A percentile compares a stretch with the other conserved stretches of the same genome.
Conservation (phyloP, 2,888 invertebrate species). For the Drosophila niveifrons region DNA sequence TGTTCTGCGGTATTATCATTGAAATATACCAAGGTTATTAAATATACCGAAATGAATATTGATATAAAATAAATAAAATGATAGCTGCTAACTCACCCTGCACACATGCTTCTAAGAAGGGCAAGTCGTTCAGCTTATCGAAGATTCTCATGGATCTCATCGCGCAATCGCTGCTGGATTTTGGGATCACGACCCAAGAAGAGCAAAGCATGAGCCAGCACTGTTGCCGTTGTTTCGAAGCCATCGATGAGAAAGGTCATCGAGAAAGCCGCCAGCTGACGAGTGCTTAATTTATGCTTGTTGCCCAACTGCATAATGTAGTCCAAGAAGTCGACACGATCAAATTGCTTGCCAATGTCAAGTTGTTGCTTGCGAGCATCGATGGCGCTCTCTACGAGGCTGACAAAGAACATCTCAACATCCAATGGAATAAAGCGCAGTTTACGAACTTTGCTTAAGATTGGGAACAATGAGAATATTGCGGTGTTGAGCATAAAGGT, state of each 20-base stretch:
- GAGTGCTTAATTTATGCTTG: slow-evolving; percentile 2
- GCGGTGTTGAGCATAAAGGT: neutral
- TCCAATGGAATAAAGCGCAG: neutral
- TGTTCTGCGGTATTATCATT: too few species aligned
- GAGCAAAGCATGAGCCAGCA: neutral
- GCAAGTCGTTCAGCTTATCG: slow-evolving; percentile 10
- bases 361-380: slow-evolving; percentile 4
- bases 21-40: too few species aligned
- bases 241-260: slow-evolving; percentile 25
- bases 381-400: slow-evolving; percentile 15
- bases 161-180: slow-evolving; percentile 5
- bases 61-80: too few species aligned
- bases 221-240: slow-evolving; percentile 13
- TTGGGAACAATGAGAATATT: neutral
- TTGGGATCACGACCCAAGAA: slow-evolving; percentile 4
- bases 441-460: neutral
- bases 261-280: neutral
- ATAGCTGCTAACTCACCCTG: slow-evolving; percentile 4
- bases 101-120: slow-evolving; percentile 17
- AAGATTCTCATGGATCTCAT: slow-evolving; percentile 9
- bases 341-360: neutral
- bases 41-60: too few species aligned
- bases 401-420: slow-evolving; percentile 12
- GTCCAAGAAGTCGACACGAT: slow-evolving; percentile 17
- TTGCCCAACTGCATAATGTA: slow-evolving; percentile 13